phyloP scores from a whole-genome alignment of 1,140 invertebrate species.

The Hetaerina americana region DNA sequence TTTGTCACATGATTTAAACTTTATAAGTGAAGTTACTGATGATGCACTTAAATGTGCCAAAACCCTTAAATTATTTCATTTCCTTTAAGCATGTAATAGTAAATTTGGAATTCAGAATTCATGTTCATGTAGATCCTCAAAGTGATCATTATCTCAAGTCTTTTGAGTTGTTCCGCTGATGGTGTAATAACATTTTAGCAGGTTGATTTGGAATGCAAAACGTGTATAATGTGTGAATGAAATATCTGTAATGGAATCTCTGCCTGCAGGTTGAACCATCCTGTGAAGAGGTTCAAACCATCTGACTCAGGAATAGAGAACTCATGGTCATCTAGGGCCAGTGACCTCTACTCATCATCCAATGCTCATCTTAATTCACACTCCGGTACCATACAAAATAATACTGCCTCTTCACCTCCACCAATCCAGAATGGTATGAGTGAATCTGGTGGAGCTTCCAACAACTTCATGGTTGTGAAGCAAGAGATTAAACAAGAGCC shows the following conservation, averaged over 20 bases:
- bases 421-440: background rate
- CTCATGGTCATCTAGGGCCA: background rate
- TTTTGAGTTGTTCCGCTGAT: no score
- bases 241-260: constrained; percentile 8
- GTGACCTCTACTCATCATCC: background rate
- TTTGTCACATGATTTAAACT: no score
- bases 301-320: constrained; percentile 14
- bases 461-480: constrained; percentile 14
- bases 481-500: constrained; percentile 32
- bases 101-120: no score
- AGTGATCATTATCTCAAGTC: no score
- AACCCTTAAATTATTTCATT: no score
- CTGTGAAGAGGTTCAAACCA: constrained; percentile 66
- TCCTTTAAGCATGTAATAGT: no score
- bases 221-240: constrained; percentile 1
- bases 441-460: background rate
- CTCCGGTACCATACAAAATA: background rate
- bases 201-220: no score
- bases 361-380: background rate
- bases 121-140: no score
- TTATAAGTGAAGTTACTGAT: no score
- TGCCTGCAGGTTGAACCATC: constrained; percentile 59
- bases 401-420: background rate
- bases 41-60: no score
- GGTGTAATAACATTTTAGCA: no score